Conservation (phyloP, 1,140 invertebrate genomes). For the Drosophila nasuta region DNA sequence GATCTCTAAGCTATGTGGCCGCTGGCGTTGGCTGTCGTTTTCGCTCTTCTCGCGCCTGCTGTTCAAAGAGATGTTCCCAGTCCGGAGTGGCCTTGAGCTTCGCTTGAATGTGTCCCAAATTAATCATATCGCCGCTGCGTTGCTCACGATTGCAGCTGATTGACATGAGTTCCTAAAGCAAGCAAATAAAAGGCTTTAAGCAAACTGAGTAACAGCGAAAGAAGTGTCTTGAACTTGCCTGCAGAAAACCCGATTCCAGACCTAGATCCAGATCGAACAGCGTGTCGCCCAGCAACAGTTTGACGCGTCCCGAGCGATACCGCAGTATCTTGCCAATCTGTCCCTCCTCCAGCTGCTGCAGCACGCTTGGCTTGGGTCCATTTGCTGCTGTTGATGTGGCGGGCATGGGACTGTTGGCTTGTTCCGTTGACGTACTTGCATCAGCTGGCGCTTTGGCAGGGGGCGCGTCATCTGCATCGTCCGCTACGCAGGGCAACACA, state of each 20-base stretch:
- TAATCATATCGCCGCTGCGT: slow-evolving; percentile 84
- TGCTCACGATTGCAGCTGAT: slow-evolving; percentile 76
- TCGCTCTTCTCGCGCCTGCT: slow-evolving; percentile 53
- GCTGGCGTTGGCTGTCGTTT: slow-evolving; percentile 2
- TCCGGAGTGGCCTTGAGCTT: slow-evolving; percentile 84
- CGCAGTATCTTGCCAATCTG: slow-evolving; percentile 86
- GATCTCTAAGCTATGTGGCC: slow-evolving; percentile 48
- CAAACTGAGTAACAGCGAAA: not conserved
- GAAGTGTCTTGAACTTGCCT: slow-evolving; percentile 38
- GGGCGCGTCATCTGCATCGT: slow-evolving; percentile 52
- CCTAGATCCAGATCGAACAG: slow-evolving; percentile 86
- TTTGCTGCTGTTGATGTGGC: not conserved
- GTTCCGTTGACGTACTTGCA: slow-evolving; percentile 10
- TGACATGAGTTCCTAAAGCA: slow-evolving; percentile 79
- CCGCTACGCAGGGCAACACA: slow-evolving; percentile 85
- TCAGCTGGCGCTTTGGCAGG: slow-evolving; percentile 17
- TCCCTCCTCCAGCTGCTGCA: slow-evolving; percentile 86
- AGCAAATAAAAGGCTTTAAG: not conserved
- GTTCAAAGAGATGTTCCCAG: slow-evolving; percentile 82
- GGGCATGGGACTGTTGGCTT: slow-evolving; percentile 36
- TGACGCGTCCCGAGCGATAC: slow-evolving; percentile 86
- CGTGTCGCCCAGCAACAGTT: slow-evolving; percentile 86
- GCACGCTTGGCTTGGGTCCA: slow-evolving; percentile 49
- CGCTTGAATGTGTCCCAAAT: slow-evolving; percentile 81
- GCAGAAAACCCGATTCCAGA: slow-evolving; percentile 83